Evolutionary conservation across 35 echinoderm and acorn worm genomes (phyloP).

Genomic region (Apostichopus parvimensis): DNA sequence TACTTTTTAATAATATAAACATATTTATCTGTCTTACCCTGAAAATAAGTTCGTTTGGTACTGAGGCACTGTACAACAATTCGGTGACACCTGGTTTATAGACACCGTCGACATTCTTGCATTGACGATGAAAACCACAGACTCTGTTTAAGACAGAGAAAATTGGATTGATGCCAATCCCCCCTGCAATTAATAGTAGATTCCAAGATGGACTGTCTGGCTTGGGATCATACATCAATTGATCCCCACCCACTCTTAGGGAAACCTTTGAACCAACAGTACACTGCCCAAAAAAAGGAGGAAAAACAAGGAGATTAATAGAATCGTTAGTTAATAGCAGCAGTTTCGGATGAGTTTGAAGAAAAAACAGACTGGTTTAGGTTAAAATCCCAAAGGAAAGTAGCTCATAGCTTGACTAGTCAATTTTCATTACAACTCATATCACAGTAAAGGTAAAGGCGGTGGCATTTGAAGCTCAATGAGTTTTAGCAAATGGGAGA

Average conservation of each 20-base stretch:
- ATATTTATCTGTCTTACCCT: slow-evolving; percentile 50
- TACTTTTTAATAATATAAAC: too few species aligned
- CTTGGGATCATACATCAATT: slow-evolving; percentile 80
- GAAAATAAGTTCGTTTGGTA: slow-evolving; percentile 80
- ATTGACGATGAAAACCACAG: slow-evolving; percentile 49
- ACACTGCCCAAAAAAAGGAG: slow-evolving; percentile 36
- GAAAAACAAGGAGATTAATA: too few species aligned
- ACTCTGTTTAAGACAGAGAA: slow-evolving; percentile 76
- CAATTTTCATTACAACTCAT: too few species aligned
- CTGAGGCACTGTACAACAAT: slow-evolving; percentile 84
- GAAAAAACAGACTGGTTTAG: too few species aligned
- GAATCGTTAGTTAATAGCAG: too few species aligned
- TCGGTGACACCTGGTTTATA: slow-evolving; percentile 73
- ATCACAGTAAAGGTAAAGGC: too few species aligned
- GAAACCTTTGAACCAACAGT: slow-evolving; percentile 67
- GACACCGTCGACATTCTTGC: not conserved
- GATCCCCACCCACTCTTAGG: slow-evolving; percentile 84
- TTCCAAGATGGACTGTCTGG: slow-evolving; percentile 67
- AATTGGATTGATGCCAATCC: slow-evolving; percentile 96
- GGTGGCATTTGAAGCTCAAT: too few species aligned
- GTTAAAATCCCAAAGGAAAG: too few species aligned
- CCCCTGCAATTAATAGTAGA: slow-evolving; percentile 89
- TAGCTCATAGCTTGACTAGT: too few species aligned
- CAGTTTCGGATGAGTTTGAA: too few species aligned
- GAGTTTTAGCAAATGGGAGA: too few species aligned